Conservation (phyloP, 1,140 invertebrate genomes). For the Heterodera carotae region DNA sequence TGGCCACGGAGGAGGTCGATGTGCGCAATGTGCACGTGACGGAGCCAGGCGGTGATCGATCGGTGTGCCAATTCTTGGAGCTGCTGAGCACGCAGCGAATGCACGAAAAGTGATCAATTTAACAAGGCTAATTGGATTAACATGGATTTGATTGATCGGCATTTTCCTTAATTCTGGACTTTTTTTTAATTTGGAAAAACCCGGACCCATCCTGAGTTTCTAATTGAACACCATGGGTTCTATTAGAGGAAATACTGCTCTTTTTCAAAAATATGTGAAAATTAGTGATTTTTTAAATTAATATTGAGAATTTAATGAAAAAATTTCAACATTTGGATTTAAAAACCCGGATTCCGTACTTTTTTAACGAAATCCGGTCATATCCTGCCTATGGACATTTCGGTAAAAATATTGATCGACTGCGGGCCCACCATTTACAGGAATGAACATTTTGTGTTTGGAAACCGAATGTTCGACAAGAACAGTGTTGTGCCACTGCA, state of each 20-base stretch:
- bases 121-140: no score
- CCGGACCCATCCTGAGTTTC: no score
- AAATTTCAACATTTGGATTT: no score
- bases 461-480: slow-evolving; percentile 25
- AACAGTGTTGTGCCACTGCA: slow-evolving; percentile 31
- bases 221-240: no score
- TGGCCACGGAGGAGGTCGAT: slow-evolving; percentile 24
- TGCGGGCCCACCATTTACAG: slow-evolving; percentile 29
- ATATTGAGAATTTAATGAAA: no score
- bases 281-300: no score
- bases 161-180: background rate
- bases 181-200: slow-evolving; percentile 21
- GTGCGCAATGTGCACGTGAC: background rate
- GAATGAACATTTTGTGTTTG: slow-evolving; percentile 35
- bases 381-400: no score
- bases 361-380: no score
- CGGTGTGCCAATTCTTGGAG: slow-evolving; percentile 35
- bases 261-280: no score
- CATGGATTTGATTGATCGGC: background rate
- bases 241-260: no score
- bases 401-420: no score
- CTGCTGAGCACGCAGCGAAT: slow-evolving; percentile 25
- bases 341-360: no score
- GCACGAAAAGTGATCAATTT: slow-evolving; percentile 13
- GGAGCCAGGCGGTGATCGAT: slow-evolving; percentile 10